Conservation (phyloP, 2,888 invertebrate species). For the Monoplex corrugatus region DNA sequence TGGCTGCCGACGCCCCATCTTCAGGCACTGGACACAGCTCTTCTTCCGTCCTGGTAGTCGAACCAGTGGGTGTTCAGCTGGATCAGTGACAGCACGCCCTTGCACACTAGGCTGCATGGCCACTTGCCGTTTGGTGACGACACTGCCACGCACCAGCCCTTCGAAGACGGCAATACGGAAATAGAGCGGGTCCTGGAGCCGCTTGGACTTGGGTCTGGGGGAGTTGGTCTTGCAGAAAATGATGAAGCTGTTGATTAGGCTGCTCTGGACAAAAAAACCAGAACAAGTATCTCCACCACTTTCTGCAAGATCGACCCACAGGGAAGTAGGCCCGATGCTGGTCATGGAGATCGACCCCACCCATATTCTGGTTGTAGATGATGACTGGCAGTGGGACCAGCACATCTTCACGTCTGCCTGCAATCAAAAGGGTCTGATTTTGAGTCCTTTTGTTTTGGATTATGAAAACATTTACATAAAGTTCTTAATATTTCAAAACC, state of each 20-base stretch:
- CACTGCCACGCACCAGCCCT: conserved; percentile 25
- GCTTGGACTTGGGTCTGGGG: not conserved
- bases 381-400: conserved; percentile 3
- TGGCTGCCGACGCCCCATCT: not conserved
- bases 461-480: no score
- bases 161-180: conserved; percentile 19
- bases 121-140: conserved; percentile 5
- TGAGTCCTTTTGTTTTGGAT: conserved; percentile 1
- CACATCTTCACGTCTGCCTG: not conserved
- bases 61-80: conserved; percentile 25
- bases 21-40: conserved; percentile 35
- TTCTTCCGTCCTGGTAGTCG: conserved; percentile 28
- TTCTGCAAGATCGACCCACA: conserved; percentile 46
- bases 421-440: not conserved
- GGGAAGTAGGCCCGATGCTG: conserved; percentile 52
- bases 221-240: conserved; percentile 38
- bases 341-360: conserved; percentile 50
- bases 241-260: conserved; percentile 48
- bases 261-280: conserved; percentile 47
- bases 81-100: conserved; percentile 4
- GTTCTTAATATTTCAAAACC: no score
- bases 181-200: not conserved
- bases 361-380: conserved; percentile 49
- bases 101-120: not conserved
- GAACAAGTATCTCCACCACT: conserved; percentile 53